A percentile compares a stretch with the other conserved stretches of the same genome.
These are phyloP conservation scores for Musca vetustissima DNA, from an alignment of 1,140 invertebrate species.

Conservation along the genomic window DNA sequence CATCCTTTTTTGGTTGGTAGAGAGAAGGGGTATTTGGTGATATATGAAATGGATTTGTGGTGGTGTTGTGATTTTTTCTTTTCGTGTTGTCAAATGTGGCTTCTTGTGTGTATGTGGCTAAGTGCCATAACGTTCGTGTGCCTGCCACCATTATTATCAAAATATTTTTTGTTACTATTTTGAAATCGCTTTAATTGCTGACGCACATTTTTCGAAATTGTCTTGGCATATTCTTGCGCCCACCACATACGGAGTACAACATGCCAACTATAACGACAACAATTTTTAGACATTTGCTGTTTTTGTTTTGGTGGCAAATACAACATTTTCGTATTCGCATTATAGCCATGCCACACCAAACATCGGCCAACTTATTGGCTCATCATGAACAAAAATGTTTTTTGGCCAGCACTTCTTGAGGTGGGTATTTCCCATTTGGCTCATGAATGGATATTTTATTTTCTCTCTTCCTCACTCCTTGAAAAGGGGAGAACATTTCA, in stretches of 20 bases:
- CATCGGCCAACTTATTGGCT: conserved; percentile 9
- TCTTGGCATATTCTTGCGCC: conserved; percentile 20
- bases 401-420: conserved; percentile 12
- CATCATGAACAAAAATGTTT: neutral
- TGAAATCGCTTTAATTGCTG: conserved; percentile 1
- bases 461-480: neutral
- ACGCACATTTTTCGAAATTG: conserved; percentile 12
- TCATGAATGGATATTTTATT: conserved; percentile 2
- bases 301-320: too few relatives aligned
- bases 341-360: neutral
- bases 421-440: conserved; percentile 19
- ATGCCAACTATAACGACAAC: too few relatives aligned
- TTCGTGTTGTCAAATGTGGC: too few relatives aligned
- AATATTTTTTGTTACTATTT: neutral
- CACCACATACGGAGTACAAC: neutral
- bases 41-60: too few relatives aligned
- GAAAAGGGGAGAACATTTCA: neutral
- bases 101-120: conserved; percentile 9
- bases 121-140: conserved; percentile 16
- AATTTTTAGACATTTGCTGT: too few relatives aligned
- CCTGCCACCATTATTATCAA: neutral
- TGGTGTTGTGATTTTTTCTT: too few relatives aligned
- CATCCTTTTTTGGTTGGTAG: too few relatives aligned
- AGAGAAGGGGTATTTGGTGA: too few relatives aligned
- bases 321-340: too few relatives aligned